phyloP scores from a whole-genome alignment of 2,888 invertebrate species.

The Drosophila subsilvestris region DNA sequence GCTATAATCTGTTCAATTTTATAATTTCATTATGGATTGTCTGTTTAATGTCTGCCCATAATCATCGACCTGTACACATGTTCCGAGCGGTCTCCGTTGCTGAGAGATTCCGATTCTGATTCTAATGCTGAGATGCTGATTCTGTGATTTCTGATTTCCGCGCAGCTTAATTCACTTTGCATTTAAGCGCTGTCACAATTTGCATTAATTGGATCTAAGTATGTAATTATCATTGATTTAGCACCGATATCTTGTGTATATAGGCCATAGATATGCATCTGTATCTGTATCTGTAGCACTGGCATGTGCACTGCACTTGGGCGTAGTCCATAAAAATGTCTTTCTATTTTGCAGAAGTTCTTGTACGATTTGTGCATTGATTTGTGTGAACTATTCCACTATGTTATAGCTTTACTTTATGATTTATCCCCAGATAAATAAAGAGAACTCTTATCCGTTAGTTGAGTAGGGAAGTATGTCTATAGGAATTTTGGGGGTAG shows the following conservation, averaged over 20 bases:
- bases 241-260: conserved; percentile 66
- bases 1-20: conserved; percentile 63
- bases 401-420: not conserved
- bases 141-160: conserved; percentile 40
- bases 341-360: conserved; percentile 16
- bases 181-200: conserved; percentile 75
- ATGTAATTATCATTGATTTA: conserved; percentile 80
- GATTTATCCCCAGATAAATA: not conserved
- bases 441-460: not conserved
- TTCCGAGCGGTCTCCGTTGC: conserved; percentile 17
- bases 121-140: conserved; percentile 21
- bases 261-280: conserved; percentile 46
- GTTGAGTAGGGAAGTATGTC: conserved; percentile 7
- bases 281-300: conserved; percentile 28
- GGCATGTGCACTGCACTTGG: conserved; percentile 48
- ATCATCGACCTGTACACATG: conserved; percentile 66
- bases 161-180: conserved; percentile 57
- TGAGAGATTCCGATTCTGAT: conserved; percentile 39
- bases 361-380: conserved; percentile 31
- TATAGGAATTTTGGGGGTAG: conserved; percentile 28
- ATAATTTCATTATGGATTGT: conserved; percentile 76
- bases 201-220: conserved; percentile 77
- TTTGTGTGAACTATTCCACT: conserved; percentile 16
- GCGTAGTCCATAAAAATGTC: conserved; percentile 35
- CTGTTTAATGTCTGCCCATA: conserved; percentile 73